These are phyloP conservation scores for Hestina assimilis DNA, from an alignment of 1,140 invertebrate species.

Conservation along the genomic window DNA sequence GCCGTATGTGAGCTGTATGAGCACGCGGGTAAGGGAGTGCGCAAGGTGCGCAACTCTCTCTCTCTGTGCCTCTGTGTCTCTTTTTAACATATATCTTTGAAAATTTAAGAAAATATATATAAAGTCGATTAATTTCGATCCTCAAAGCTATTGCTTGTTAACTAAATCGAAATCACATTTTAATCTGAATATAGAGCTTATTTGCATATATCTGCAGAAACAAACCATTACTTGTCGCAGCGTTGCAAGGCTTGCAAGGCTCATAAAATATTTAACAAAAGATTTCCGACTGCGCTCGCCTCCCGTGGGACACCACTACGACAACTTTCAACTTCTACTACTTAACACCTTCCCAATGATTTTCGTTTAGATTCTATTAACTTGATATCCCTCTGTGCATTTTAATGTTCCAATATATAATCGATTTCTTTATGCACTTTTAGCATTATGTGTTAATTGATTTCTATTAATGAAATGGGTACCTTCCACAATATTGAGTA, in stretches of 20 bases:
- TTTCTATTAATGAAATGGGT: no score
- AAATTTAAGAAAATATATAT: no score
- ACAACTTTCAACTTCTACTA: constrained; percentile 42
- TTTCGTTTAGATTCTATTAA: constrained; percentile 25
- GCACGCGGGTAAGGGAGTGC: no score
- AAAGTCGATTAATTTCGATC: no score
- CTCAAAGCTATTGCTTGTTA: not conserved
- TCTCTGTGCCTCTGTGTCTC: no score
- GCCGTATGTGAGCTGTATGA: no score
- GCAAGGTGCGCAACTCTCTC: no score
- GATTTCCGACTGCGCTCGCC: constrained; percentile 42
- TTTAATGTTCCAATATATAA: not conserved
- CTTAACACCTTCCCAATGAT: constrained; percentile 45
- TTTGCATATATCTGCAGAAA: constrained; percentile 31
- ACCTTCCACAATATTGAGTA: no score
- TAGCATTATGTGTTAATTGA: no score
- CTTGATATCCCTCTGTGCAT: constrained; percentile 1
- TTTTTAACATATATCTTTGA: no score
- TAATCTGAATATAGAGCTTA: not conserved
- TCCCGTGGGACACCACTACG: constrained; percentile 43
- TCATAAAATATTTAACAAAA: constrained; percentile 73
- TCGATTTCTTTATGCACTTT: not conserved
- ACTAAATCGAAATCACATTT: not conserved
- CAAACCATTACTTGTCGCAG: constrained; percentile 47
- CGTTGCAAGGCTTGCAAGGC: constrained; percentile 49